Conservation (phyloP, 2,888 invertebrate genomes). For the Agelastica alni region DNA sequence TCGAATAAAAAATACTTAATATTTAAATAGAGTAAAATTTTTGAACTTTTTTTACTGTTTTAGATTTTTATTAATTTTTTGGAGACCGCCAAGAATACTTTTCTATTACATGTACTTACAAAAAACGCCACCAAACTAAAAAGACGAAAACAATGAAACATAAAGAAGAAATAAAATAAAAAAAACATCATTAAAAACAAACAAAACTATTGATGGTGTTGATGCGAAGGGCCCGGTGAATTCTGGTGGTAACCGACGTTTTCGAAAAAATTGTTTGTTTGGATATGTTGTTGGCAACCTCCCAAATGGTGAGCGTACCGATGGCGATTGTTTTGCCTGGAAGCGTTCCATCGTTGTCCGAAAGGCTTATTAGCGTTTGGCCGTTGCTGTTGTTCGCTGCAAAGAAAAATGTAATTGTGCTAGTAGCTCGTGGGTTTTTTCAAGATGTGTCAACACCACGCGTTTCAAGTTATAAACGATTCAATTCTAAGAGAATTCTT, state of each 20-base stretch:
- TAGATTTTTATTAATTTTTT: background rate
- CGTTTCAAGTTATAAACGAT: too few species aligned
- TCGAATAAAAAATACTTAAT: background rate
- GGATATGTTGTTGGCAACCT: background rate
- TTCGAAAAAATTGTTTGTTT: background rate
- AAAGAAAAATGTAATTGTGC: background rate
- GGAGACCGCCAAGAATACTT: background rate
- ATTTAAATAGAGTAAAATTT: background rate
- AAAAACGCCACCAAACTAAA: background rate
- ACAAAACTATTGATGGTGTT: too few species aligned
- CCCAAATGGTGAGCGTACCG: background rate
- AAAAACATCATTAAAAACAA: background rate
- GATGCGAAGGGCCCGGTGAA: slow-evolving; percentile 7
- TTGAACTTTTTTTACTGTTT: background rate
- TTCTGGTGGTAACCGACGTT: background rate
- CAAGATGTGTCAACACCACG: too few species aligned
- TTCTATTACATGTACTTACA: background rate
- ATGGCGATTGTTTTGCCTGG: background rate
- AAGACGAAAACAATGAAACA: slow-evolving; percentile 6
- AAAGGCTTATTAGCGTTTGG: background rate
- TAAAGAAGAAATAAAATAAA: background rate
- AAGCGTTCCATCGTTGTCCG: background rate
- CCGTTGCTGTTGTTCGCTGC: background rate
- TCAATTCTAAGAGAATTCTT: too few species aligned
- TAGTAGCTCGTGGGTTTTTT: too few species aligned